These are phyloP conservation scores for Steinernema carpocapsae DNA, from an alignment of 2,888 invertebrate genomes.

Conservation along the genomic window DNA sequence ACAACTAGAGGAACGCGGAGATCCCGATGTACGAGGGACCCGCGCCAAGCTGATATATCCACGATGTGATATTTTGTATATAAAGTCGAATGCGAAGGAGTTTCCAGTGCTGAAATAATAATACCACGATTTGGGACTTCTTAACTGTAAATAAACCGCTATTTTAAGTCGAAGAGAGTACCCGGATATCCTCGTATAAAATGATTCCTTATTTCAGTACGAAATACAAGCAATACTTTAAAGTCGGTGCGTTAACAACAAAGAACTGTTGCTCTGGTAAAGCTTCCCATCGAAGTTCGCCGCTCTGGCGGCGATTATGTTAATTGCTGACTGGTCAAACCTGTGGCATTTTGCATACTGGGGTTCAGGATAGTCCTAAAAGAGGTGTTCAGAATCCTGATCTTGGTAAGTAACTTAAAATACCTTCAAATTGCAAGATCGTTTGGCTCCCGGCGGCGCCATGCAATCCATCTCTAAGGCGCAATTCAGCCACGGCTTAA, in stretches of 20 bases:
- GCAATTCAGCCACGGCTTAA: slow-evolving; percentile 22
- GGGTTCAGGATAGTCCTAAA: background rate
- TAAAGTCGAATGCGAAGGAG: background rate
- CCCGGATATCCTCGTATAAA: too few relatives aligned
- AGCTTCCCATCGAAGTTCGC: background rate
- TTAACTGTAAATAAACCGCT: too few relatives aligned
- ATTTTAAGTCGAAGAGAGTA: too few relatives aligned
- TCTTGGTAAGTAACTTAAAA: background rate
- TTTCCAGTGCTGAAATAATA: too few relatives aligned
- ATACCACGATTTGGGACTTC: too few relatives aligned
- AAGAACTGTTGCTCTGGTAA: background rate
- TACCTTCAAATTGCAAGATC: background rate
- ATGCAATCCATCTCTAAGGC: slow-evolving; percentile 29
- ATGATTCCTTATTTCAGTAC: too few relatives aligned
- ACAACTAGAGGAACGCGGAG: background rate
- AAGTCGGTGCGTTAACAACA: background rate
- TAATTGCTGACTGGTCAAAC: slow-evolving; percentile 36
- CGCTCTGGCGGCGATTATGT: slow-evolving; percentile 26
- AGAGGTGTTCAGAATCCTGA: too few relatives aligned
- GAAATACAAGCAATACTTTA: background rate
- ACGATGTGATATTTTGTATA: slow-evolving; percentile 19
- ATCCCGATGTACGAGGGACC: background rate
- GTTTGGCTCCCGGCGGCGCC: background rate
- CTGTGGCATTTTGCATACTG: slow-evolving; percentile 34
- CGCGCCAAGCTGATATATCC: background rate